Evolutionary conservation across 92 coral and sea anemone genomes (phyloP).

Genomic region (Heliopora coerulea): DNA sequence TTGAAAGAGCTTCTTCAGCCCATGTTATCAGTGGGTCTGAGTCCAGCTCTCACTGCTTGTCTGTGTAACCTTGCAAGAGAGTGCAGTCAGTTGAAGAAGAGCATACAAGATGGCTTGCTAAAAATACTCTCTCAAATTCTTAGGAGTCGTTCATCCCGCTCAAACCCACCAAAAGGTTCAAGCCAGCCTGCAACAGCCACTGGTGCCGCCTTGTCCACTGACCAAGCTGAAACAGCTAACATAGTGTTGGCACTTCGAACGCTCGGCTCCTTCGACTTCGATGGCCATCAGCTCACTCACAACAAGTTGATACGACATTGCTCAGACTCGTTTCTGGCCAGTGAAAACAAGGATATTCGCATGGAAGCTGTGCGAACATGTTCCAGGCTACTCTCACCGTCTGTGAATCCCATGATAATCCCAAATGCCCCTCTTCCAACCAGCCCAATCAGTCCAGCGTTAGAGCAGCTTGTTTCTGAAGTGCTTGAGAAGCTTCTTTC

Average conservation of each 20-base stretch:
- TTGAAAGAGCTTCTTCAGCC: conserved; percentile 88
- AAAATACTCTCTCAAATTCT: conserved; percentile 87
- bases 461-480: conserved; percentile 94
- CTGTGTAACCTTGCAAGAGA: conserved; percentile 88
- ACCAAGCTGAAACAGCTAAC: conserved; percentile 72
- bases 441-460: conserved; percentile 83
- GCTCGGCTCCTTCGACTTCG: conserved; percentile 95
- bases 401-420: conserved; percentile 92
- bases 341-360: conserved; percentile 95
- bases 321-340: conserved; percentile 95
- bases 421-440: conserved; percentile 87
- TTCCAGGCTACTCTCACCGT: conserved; percentile 90
- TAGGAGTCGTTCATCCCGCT: conserved; percentile 88
- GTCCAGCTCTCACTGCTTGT: conserved; percentile 99
- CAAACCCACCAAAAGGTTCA: conserved; percentile 69
- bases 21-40: conserved; percentile 93
- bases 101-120: conserved; percentile 94
- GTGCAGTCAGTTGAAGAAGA: conserved; percentile 91
- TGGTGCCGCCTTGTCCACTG: conserved; percentile 56
- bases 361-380: conserved; percentile 99
- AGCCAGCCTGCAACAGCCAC: conserved; percentile 80
- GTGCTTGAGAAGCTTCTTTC: conserved; percentile 88
- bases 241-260: conserved; percentile 92
- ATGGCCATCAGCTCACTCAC: conserved; percentile 86
- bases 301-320: conserved; percentile 88